Evolutionary conservation across 1,140 invertebrate species (phyloP).

Genomic region (Dendrolimus kikuchii): DNA sequence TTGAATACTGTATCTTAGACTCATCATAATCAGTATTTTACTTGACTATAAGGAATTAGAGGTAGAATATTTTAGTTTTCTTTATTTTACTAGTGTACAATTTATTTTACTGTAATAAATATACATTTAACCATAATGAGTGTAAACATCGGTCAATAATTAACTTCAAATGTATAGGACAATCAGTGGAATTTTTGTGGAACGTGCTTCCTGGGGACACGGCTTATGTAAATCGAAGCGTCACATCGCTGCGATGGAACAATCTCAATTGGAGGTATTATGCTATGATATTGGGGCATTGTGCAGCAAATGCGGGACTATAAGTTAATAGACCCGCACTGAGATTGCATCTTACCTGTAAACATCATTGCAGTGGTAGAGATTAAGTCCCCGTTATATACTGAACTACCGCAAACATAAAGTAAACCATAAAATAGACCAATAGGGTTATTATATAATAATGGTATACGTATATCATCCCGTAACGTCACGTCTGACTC

Average conservation of each 20-base stretch:
- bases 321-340: conserved; percentile 18
- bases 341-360: conserved; percentile 20
- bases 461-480: too few species aligned
- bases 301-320: conserved; percentile 7
- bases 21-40: too few species aligned
- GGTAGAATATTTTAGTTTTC: neutral
- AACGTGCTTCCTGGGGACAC: conserved; percentile 24
- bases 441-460: too few species aligned
- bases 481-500: too few species aligned
- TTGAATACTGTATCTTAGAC: too few species aligned
- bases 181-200: conserved; percentile 26
- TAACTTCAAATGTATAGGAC: conserved; percentile 7
- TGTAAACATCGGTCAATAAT: conserved; percentile 1
- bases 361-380: conserved; percentile 1
- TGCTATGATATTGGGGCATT: conserved; percentile 30
- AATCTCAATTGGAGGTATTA: conserved; percentile 32
- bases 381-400: too few species aligned
- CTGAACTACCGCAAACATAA: neutral
- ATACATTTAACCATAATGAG: neutral
- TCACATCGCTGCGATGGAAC: conserved; percentile 18
- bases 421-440: neutral
- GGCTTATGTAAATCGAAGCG: conserved; percentile 34
- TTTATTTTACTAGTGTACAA: neutral
- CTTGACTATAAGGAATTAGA: too few species aligned
- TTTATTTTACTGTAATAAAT: neutral